phyloP scores from a whole-genome alignment of 1,140 invertebrate species.

The Saccostrea cuccullata region DNA sequence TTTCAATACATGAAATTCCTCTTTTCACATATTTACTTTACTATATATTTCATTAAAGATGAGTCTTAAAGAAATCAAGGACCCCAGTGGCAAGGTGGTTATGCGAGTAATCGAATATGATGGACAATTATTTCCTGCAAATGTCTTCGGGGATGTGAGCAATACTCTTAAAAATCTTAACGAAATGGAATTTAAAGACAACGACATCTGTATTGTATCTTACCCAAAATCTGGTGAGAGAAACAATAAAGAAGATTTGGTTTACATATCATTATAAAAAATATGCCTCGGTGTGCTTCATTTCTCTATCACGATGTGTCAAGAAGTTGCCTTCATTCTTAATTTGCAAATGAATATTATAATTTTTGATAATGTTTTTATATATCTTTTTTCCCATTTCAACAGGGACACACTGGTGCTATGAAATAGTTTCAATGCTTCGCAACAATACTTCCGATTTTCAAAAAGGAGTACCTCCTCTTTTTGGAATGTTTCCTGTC shows the following conservation, averaged over 20 bases:
- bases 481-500: background rate
- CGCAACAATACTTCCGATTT: background rate
- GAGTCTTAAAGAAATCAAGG: background rate
- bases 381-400: no score
- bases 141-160: background rate
- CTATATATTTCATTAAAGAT: background rate
- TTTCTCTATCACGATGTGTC: no score
- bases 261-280: no score
- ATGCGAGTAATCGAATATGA: background rate
- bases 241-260: no score
- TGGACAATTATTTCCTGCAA: background rate
- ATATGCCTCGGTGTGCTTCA: no score
- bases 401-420: conserved; percentile 10
- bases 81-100: background rate
- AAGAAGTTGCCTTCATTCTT: no score
- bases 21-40: no score
- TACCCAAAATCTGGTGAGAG: conserved; percentile 4
- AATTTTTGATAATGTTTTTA: no score
- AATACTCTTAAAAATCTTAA: background rate
- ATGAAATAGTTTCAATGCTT: background rate
- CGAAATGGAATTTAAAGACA: background rate
- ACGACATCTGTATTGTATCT: background rate
- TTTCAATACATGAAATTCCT: no score
- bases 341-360: no score
- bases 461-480: background rate